Evolutionary conservation across 2,113 vertebrate genomes (phyloP), one percentile per base, ranked within the genome.

Genomic region (Abramis brama): DNA sequence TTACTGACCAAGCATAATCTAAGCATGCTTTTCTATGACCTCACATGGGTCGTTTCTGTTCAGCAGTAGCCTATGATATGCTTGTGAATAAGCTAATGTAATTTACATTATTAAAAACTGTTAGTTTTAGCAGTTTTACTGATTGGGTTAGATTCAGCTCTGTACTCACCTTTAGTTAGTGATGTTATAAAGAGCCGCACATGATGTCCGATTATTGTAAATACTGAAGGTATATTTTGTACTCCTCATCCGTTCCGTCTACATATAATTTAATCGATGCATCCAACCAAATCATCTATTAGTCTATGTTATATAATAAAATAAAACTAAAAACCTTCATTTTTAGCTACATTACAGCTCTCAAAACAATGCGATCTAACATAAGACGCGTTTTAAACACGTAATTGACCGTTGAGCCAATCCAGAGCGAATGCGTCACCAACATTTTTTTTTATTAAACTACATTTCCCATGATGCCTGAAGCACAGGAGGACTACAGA

Each of bases 401-500:
- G 82, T 86, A 71, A 88, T 30, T 50, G 12, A 0, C 39, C 8
- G 0, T 21, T 7, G 8, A 17, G 23, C 76, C 52, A 64, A 76
- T 77, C 59, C 2, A 25, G 5, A 64, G n/a, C 73, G 21, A 77
- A 5, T 8, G 36, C 77, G 47, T 27, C 66, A 55, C 33, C 27
- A 85, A 11, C 39, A 10, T 39, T 11, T 0, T 10, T 27, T 6
- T 43, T 43, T 1, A 4, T 45, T 0, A 19, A 0, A 92, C 93
- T 92, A 89, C 92, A 93, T 88, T 90, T 92, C 94, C 94, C 94
- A 92, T 55, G 5, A 91, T 8, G 0, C 30, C 6, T 1, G 33
- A 33, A 8, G 10, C 66, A 27, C 21, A 23, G 55, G 84, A 23
- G 55, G 84, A 89, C 88, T 88, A 93, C 90, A 87, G 1, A 12